Base-by-base conservation (phyloP, 2,888 invertebrate species). In the Ferdinandea cuprea region DNA sequence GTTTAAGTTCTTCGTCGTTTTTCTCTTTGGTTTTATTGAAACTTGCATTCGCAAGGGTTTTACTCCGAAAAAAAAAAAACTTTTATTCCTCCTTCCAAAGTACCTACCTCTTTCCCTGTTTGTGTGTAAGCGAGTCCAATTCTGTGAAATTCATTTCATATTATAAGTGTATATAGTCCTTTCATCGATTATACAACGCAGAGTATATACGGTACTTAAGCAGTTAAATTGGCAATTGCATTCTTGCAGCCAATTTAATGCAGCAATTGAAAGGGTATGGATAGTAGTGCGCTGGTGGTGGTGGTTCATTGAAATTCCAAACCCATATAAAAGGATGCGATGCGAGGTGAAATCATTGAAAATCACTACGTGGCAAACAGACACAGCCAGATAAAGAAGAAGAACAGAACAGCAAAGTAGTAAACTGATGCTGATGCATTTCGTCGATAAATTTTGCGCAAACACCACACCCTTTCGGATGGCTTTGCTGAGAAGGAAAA, bases 161-260 rank as follows among this genome's bases (percentile, higher is more conserved):
- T 15, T 15, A 42, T 25, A 28, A 56, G 19, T 3, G n/a, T 32
- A 71, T 37, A 35, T 44, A 7, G 37, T 61, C 28, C 15, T 48
- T 56, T 35, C 25, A 68, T 78, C 58, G 83, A 78, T 68, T 73
- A 83, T 61, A 37, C 50, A 40, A 56, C 54, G 72, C 48, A 61
- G 66, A 81, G 56, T 83, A 35, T 61, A 66, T 72, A 68, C 61
- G 17, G 68, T 77, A 63, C 72, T 83, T 73, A 72, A 78, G 73
- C 52, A 73, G 68, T 73, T 68, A 78, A 78, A 78, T 83, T 78
- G 78, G 61, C 72, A 73, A 83, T 78, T 83, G 78, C 68, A 72
- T 66, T 73, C 35, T 68, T 61, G 78, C 72, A 78, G 42, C 56
- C 59, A 73, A 66, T 79, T 79, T 28, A 69, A 59, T 52, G 54